Evolutionary conservation across 2,797 vertebrate species (phyloP).

Genomic region (Poeciliopsis turneri): DNA sequence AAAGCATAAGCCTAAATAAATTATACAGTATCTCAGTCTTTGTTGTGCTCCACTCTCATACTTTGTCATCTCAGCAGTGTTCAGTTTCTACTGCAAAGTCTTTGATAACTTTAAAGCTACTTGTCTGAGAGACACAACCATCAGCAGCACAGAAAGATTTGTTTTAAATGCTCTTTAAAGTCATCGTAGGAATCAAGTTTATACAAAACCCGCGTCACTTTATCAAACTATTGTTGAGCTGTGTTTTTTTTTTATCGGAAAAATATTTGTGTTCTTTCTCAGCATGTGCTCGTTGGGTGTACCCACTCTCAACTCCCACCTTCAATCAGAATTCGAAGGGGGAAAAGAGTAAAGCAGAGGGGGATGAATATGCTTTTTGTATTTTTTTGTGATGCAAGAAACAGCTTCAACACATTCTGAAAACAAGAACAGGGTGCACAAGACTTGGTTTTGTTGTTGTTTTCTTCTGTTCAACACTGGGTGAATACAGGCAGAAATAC

Average conservation of each 20-base stretch:
- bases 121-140: conserved; percentile 37
- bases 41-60: conserved; percentile 71
- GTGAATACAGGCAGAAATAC: not conserved
- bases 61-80: conserved; percentile 78
- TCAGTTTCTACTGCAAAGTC: conserved; percentile 74
- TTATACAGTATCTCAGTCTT: conserved; percentile 78
- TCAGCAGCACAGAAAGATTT: conserved; percentile 46
- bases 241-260: conserved; percentile 42
- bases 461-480: not conserved
- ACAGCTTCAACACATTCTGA: not conserved
- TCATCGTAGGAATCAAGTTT: conserved; percentile 30
- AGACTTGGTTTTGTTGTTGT: not conserved
- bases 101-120: conserved; percentile 78
- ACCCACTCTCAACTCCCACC: conserved; percentile 28
- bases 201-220: conserved; percentile 37
- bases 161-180: conserved; percentile 55
- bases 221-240: conserved; percentile 45
- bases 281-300: conserved; percentile 10
- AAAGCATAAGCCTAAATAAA: conserved; percentile 77
- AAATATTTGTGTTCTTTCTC: conserved; percentile 16
- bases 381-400: not conserved
- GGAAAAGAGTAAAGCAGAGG: conserved; percentile 5
- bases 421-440: not conserved
- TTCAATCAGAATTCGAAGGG: conserved; percentile 24
- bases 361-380: not conserved